phyloP scores from a whole-genome alignment of 2,888 invertebrate species.

The Electrophaes corylata region DNA sequence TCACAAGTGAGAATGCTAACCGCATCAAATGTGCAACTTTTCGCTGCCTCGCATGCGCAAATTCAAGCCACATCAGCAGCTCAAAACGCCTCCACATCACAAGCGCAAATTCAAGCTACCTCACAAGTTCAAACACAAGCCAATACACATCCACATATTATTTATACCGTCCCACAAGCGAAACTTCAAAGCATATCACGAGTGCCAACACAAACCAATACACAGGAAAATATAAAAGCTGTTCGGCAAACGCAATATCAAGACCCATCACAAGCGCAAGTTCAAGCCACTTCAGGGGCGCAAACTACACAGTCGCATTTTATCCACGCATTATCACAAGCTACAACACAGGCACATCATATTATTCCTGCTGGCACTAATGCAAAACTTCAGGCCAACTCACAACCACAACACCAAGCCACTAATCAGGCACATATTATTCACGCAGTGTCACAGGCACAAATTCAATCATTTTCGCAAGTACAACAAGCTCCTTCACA shows the following conservation, averaged over 20 bases:
- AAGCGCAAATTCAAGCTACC: background rate
- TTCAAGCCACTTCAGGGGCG: background rate
- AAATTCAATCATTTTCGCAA: conserved; percentile 1
- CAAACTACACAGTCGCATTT: background rate
- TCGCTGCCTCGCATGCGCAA: background rate
- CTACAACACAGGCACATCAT: background rate
- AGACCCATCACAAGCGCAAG: background rate
- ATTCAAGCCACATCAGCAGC: background rate
- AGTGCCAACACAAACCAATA: conserved; percentile 2
- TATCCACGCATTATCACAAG: background rate
- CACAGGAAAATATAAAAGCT: conserved; percentile 3
- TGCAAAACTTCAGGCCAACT: conserved; percentile 7
- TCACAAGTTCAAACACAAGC: background rate
- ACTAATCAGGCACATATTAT: background rate
- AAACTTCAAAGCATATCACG: conserved; percentile 3
- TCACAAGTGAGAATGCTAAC: background rate
- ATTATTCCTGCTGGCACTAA: conserved; percentile 5
- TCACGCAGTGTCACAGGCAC: background rate
- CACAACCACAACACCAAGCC: conserved; percentile 11
- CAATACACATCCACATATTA: background rate
- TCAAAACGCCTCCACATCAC: background rate
- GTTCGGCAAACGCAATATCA: conserved; percentile 2
- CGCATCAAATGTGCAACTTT: background rate
- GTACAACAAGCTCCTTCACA: background rate
- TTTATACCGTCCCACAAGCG: conserved; percentile 4